Evolutionary conservation across 1,140 invertebrate genomes (phyloP).

Genomic region (Sinella curviseta): DNA sequence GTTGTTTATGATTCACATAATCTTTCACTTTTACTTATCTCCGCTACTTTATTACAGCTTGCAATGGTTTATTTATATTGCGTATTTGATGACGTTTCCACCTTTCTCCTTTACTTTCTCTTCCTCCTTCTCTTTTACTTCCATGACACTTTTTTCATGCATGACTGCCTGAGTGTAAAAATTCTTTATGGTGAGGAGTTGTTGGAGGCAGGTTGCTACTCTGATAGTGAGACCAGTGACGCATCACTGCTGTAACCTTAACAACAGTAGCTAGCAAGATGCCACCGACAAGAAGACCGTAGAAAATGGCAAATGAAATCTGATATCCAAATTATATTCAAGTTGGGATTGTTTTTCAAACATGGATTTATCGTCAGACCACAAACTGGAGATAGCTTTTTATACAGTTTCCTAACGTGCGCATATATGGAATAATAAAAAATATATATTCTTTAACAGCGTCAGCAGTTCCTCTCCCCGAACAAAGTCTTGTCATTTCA

Average conservation of each 20-base stretch:
- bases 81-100: not conserved
- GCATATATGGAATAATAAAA: no score
- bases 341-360: constrained; percentile 7
- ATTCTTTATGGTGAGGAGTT: no score
- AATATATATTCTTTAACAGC: no score
- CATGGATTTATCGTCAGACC: not conserved
- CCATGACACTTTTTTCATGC: constrained; percentile 13
- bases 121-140: not conserved
- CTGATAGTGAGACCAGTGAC: no score
- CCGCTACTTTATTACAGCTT: not conserved
- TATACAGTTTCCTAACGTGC: no score
- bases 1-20: no score
- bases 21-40: no score
- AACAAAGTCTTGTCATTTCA: no score
- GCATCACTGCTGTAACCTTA: not conserved
- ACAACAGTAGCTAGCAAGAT: not conserved
- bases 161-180: constrained; percentile 5
- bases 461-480: no score
- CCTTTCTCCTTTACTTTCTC: constrained; percentile 5
- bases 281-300: not conserved
- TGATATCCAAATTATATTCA: constrained; percentile 5
- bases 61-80: not conserved
- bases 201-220: no score
- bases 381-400: no score
- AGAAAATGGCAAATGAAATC: not conserved